Evolutionary conservation across 2,113 vertebrate species (phyloP), one percentile per base, ranked within the genome.

Genomic region (Stigmatopora nigra): DNA sequence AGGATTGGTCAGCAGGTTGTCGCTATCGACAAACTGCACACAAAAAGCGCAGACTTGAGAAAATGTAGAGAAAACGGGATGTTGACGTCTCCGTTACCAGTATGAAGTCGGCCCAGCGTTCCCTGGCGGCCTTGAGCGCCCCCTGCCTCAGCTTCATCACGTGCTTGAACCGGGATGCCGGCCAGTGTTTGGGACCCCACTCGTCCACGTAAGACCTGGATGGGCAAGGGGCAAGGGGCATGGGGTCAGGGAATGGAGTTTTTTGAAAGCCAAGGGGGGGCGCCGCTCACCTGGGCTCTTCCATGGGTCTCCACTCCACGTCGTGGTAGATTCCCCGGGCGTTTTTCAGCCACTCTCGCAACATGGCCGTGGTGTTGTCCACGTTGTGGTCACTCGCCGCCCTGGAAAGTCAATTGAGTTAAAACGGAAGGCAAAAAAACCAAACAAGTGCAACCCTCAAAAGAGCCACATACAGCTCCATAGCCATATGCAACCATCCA

Each of bases 121-220:
- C 94, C 65, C 90, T 89, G 9, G 95, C 95, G 0, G 93, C 83
- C 7, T 92, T 92, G 77, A 99, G 87, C 2, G 96, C 96, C 3
- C 94, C 94, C 84, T 99, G 95, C 0, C 94, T 90, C 35, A 99
- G 91, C 72, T 94, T 98, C 95, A 99, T 95, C 78, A 98, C 88
- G 0, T 98, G 95, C 41, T 90, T 87, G 84, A 98, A 97, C 5
- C 96, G 90, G 45, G 95, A 97, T 31, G 86, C 88, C 0, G 95
- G 88, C 97, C 97, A 99, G 68, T 98, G 95, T 66, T 99, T 99
- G 0, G 96, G 93, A 46, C 97, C 95, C 84, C 92, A 91, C 87
- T 98, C 97, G 35, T 99, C 96, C 48, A 94, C 89, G 69, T 97
- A 98, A 64, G 90, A 93, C 51, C 97, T 61, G 98, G 68, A 31